Evolutionary conservation across 2,888 invertebrate genomes (phyloP).

Genomic region (Teleiodes luculella): DNA sequence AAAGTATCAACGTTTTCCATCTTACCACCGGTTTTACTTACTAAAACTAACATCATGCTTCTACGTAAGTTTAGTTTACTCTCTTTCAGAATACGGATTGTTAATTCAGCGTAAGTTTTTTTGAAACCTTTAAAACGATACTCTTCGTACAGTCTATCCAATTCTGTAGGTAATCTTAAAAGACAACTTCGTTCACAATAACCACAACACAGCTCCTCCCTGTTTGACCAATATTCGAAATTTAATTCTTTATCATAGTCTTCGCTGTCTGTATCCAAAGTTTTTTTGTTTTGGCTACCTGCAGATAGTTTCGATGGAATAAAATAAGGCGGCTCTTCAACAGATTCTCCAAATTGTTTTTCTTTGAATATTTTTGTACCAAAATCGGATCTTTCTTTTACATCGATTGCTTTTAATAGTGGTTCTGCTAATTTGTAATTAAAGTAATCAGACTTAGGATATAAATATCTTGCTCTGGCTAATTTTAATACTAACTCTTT

Average conservation of each 20-base stretch:
- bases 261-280: too few relatives aligned
- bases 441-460: slow-evolving; percentile 23
- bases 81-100: slow-evolving; percentile 38
- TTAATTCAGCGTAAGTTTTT: slow-evolving; percentile 44
- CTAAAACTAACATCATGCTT: slow-evolving; percentile 54
- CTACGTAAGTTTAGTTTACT: slow-evolving; percentile 45
- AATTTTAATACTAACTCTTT: slow-evolving; percentile 29
- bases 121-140: slow-evolving; percentile 50
- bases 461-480: slow-evolving; percentile 28
- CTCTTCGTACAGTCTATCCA: slow-evolving; percentile 50
- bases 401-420: slow-evolving; percentile 28
- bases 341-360: slow-evolving; percentile 38
- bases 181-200: too few relatives aligned
- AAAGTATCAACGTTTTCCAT: slow-evolving; percentile 39
- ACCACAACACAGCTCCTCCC: too few relatives aligned
- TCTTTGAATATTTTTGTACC: too few relatives aligned
- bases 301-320: too few relatives aligned
- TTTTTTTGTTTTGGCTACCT: too few relatives aligned
- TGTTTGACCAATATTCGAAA: too few relatives aligned
- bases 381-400: slow-evolving; percentile 27
- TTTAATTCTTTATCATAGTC: too few relatives aligned
- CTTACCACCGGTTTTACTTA: slow-evolving; percentile 56
- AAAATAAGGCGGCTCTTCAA: slow-evolving; percentile 36
- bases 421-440: slow-evolving; percentile 30
- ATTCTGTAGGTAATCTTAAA: too few relatives aligned